Evolutionary conservation across 2,888 invertebrate species (phyloP), one percentile per base, ranked within the genome.

Genomic region (Lithophane semibrunnea): DNA sequence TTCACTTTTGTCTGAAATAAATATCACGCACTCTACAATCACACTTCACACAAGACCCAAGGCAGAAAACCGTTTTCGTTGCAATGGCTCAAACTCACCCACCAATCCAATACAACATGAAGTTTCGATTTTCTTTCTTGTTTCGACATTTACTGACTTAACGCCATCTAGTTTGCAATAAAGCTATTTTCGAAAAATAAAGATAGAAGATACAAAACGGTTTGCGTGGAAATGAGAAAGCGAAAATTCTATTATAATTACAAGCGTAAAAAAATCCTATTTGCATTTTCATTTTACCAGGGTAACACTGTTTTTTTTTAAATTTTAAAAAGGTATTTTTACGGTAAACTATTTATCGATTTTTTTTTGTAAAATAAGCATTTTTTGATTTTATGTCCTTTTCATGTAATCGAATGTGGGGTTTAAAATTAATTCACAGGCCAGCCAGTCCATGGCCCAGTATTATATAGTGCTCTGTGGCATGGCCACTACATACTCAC

Each of bases 51-150:
- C 94, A 94, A 95, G 96, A 96, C 95, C 92, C 95, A 90, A 96
- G 94, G 93, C 95, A 96, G 95, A 95, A 95, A 96, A 96, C 95
- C 94, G 95, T 95, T 95, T 95, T 94, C 95, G 95, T 93, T 93
- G 94, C 93, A 94, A 93, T 91, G 89, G 91, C 90, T 90, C 87
- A 90, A 90, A 90, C 77, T 88, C 84, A 78, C 79, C 88, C 84
- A 86, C 86, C 86, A 86, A 87, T 88, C 85, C 84, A 86, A 87
- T 82, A 81, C 85, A 88, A 87, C 82, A 78, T 80, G 85, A 88
- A 86, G 92, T 92, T 94, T 94, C 94, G 94, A 94, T 94, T 94
- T 94, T 94, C 91, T 91, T 90, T 90, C 87, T 79, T 82, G 73
- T 89, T 87, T 90, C 87, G 86, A 88, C 86, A 88, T 89, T 84